These are phyloP conservation scores for Sialia sialis DNA, from an alignment of 2,113 vertebrate genomes.

Conservation along the genomic window DNA sequence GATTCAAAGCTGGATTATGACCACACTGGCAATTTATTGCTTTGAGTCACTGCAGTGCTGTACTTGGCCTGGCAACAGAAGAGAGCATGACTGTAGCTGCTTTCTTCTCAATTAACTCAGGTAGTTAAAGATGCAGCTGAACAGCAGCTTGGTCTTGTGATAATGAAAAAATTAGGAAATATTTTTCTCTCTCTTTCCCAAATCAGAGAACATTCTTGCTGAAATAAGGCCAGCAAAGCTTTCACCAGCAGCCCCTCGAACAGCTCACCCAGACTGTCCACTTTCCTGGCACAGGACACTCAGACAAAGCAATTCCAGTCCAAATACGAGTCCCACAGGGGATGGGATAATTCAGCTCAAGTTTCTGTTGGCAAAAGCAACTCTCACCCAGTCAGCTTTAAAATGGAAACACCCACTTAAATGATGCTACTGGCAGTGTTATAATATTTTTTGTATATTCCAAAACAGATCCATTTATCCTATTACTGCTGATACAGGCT, in stretches of 20 bases:
- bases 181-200: not conserved
- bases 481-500: slow-evolving; percentile 11
- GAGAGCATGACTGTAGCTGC: not conserved
- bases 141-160: not conserved
- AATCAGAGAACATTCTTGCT: not conserved
- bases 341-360: not conserved
- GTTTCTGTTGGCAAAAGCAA: not conserved
- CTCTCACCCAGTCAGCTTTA: not conserved
- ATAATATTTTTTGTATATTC: not conserved
- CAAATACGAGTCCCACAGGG: fast-evolving
- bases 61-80: not conserved
- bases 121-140: not conserved
- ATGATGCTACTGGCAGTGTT: not conserved
- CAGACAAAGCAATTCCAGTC: not conserved
- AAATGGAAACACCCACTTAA: not conserved
- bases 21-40: not conserved
- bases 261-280: not conserved
- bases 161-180: not conserved
- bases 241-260: fast-evolving
- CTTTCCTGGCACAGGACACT: not conserved
- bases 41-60: not conserved
- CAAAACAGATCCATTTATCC: not conserved
- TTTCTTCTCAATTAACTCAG: not conserved
- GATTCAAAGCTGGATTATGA: not conserved
- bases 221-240: not conserved